Percentiles rank a stretch among this genome's conserved stretches.
Conservation (phyloP, 2,797 vertebrate genomes). For the Gallinago nigripennis region DNA sequence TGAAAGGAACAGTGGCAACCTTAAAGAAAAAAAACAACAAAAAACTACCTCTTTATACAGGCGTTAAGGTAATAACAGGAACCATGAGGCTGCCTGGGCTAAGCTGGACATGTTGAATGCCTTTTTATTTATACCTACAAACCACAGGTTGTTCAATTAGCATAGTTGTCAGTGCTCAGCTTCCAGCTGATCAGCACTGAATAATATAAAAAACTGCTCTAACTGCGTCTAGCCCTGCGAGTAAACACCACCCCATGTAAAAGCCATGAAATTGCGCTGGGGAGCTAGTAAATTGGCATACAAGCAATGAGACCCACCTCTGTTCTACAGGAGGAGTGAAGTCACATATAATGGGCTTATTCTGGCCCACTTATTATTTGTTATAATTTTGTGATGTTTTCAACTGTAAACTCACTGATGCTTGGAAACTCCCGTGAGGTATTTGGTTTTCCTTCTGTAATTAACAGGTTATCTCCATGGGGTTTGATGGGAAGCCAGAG, state of each 20-base stretch:
- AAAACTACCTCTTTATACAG: background rate
- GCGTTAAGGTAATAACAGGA: background rate
- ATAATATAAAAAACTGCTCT: background rate
- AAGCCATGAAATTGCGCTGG: background rate
- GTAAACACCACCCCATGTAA: background rate
- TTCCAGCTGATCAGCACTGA: background rate
- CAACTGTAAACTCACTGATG: background rate
- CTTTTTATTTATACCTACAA: background rate
- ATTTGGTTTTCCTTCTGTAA: background rate
- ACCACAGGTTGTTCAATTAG: background rate
- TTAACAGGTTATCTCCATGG: background rate
- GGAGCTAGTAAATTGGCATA: background rate
- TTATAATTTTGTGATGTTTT: background rate
- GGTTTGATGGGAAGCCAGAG: background rate
- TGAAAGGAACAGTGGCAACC: background rate
- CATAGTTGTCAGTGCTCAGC: background rate
- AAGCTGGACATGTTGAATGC: background rate
- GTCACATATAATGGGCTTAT: background rate
- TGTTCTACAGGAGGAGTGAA: background rate
- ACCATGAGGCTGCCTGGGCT: background rate
- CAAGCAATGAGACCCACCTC: background rate
- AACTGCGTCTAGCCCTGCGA: background rate
- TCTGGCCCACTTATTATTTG: background rate
- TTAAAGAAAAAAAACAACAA: background rate
- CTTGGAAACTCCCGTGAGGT: background rate